Evolutionary conservation across 2,888 invertebrate species (phyloP).

Genomic region (Lochmaea crataegi): DNA sequence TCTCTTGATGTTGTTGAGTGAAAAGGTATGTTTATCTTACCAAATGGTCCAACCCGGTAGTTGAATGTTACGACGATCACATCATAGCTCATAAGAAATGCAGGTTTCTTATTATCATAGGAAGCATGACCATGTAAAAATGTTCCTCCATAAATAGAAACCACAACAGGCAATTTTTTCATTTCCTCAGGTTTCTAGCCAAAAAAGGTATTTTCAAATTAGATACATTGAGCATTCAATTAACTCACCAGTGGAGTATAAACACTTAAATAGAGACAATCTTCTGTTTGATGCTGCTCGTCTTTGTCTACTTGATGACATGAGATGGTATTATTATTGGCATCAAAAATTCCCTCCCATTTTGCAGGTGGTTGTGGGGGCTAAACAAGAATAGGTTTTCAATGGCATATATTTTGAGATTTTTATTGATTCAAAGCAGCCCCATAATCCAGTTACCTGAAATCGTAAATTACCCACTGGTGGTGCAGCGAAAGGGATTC

Average conservation of each 20-base stretch:
- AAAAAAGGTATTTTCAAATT: background rate
- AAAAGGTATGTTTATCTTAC: background rate
- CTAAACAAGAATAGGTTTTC: conserved; percentile 23
- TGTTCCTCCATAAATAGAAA: conserved; percentile 63
- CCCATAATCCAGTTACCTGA: background rate
- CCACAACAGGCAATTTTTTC: conserved; percentile 38
- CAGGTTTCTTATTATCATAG: background rate
- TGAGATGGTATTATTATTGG: conserved; percentile 36
- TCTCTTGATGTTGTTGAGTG: too few species aligned
- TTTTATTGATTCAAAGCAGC: background rate
- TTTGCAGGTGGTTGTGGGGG: conserved; percentile 45
- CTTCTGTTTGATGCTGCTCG: conserved; percentile 42
- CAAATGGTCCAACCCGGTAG: conserved; percentile 53
- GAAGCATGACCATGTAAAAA: conserved; percentile 48
- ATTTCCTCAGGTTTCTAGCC: conserved; percentile 27
- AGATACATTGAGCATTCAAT: background rate
- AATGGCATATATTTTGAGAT: background rate
- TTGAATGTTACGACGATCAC: conserved; percentile 49
- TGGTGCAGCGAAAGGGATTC: conserved; percentile 51
- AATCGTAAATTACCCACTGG: conserved; percentile 52
- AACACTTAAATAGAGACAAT: conserved; percentile 49
- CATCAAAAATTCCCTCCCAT: conserved; percentile 47
- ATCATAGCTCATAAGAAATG: conserved; percentile 21
- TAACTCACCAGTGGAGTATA: conserved; percentile 47
- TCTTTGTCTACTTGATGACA: conserved; percentile 43